phyloP scores from a whole-genome alignment of 1,140 invertebrate species.

The Venustaconcha ellipsiformis region DNA sequence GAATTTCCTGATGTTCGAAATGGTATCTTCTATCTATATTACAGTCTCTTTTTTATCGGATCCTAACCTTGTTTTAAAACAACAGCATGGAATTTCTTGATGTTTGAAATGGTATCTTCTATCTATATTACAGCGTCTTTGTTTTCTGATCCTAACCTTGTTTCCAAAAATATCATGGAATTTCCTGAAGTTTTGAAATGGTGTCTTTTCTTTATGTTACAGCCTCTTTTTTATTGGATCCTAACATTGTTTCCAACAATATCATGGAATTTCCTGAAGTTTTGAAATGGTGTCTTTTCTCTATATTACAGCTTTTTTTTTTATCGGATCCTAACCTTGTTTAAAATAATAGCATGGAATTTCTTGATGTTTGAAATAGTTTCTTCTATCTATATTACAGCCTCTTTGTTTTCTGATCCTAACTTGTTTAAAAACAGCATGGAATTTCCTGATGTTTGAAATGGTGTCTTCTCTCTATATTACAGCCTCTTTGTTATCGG shows the following conservation, averaged over 20 bases:
- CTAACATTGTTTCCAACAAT: neutral
- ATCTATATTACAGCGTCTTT: neutral
- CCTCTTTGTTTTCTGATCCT: neutral
- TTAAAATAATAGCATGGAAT: neutral
- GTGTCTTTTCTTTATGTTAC: neutral
- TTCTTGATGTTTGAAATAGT: neutral
- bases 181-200: neutral
- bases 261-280: neutral
- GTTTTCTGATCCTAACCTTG: neutral
- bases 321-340: neutral
- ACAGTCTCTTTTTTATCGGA: neutral
- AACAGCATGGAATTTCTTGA: neutral
- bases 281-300: neutral
- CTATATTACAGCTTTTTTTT: neutral
- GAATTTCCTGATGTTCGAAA: neutral
- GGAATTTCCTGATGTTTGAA: too few relatives aligned
- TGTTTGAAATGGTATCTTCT: neutral
- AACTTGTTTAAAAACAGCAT: neutral
- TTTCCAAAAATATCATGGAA: neutral
- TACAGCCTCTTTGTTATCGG: conserved; percentile 17
- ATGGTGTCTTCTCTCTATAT: neutral
- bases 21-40: neutral
- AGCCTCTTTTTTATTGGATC: neutral
- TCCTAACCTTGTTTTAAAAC: neutral
- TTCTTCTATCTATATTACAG: neutral